Evolutionary conservation across 2,888 invertebrate genomes (phyloP).

Genomic region (Trichogramma evanescens): DNA sequence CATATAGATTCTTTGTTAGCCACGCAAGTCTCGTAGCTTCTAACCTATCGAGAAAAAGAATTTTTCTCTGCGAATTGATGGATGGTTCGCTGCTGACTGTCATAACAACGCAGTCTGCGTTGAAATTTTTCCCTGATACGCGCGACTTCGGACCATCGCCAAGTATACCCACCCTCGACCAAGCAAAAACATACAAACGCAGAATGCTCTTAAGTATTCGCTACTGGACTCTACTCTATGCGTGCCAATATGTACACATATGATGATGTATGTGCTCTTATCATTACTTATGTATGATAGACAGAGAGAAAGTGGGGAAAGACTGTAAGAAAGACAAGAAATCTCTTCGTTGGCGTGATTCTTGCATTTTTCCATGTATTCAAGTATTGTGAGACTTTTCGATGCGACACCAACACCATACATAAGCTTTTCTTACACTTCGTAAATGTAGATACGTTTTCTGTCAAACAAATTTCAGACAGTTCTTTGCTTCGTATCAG

Average conservation of each 20-base stretch:
- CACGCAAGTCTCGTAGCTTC: no score
- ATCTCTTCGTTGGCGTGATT: constrained; percentile 10
- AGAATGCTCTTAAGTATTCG: no score
- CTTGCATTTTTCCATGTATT: constrained; percentile 6
- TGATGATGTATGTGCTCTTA: constrained; percentile 18
- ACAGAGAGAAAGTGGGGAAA: constrained; percentile 5
- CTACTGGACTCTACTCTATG: no score
- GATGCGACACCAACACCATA: background rate
- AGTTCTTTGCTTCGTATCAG: no score
- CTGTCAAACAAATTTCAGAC: no score
- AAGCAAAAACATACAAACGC: constrained; percentile 1
- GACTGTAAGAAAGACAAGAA: no score
- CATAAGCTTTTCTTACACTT: no score
- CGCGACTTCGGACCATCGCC: no score
- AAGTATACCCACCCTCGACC: no score
- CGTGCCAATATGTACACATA: constrained; percentile 6
- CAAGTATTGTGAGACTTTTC: constrained; percentile 1
- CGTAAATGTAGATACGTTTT: no score
- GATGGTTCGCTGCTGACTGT: constrained; percentile 45
- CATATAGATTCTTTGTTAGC: no score
- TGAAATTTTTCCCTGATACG: constrained; percentile 10
- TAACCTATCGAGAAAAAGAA: constrained; percentile 43
- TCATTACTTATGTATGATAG: constrained; percentile 16
- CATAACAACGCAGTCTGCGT: constrained; percentile 41
- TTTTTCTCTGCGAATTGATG: constrained; percentile 38